Percentiles rank a stretch among this genome's conserved stretches.
phyloP scores from a whole-genome alignment of 64 coral and sea anemone species.

The Stichodactyla helianthus region DNA sequence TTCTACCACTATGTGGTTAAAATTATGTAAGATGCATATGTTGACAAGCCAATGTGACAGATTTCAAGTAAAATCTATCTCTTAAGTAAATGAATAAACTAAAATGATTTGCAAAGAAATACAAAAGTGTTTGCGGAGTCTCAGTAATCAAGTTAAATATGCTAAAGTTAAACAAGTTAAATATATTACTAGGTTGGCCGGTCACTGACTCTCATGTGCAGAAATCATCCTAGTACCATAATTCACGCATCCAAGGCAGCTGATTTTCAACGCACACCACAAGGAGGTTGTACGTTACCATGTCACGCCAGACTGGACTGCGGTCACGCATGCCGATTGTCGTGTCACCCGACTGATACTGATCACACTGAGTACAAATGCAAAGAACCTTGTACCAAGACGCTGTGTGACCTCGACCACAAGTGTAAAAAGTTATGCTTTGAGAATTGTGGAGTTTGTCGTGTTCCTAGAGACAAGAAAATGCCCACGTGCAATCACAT shows the following conservation, averaged over 20 bases:
- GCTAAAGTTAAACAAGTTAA: no score
- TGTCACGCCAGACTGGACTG: slow-evolving; percentile 46
- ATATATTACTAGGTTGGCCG: slow-evolving; percentile 31
- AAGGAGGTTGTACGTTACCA: slow-evolving; percentile 54
- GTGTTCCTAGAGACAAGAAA: not conserved
- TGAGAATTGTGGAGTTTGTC: slow-evolving; percentile 44
- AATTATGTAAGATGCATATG: no score
- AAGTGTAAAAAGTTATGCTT: slow-evolving; percentile 39
- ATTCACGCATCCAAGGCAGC: slow-evolving; percentile 26
- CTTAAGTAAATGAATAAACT: no score
- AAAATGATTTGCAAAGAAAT: no score
- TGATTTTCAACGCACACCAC: slow-evolving; percentile 52
- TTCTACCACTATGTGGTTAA: no score
- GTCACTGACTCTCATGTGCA: slow-evolving; percentile 28
- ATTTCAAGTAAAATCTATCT: no score
- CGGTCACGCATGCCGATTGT: slow-evolving; percentile 58
- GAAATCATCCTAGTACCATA: slow-evolving; percentile 42
- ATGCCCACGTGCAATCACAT: slow-evolving; percentile 30
- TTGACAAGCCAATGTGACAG: no score
- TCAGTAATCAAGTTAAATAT: no score
- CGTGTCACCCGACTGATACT: slow-evolving; percentile 66
- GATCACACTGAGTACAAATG: slow-evolving; percentile 55
- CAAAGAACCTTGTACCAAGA: slow-evolving; percentile 36
- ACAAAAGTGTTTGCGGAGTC: no score
- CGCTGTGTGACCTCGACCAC: slow-evolving; percentile 33